Evolutionary conservation across 2,888 invertebrate species (phyloP).

Genomic region (Caenorhabditis macrosperma): DNA sequence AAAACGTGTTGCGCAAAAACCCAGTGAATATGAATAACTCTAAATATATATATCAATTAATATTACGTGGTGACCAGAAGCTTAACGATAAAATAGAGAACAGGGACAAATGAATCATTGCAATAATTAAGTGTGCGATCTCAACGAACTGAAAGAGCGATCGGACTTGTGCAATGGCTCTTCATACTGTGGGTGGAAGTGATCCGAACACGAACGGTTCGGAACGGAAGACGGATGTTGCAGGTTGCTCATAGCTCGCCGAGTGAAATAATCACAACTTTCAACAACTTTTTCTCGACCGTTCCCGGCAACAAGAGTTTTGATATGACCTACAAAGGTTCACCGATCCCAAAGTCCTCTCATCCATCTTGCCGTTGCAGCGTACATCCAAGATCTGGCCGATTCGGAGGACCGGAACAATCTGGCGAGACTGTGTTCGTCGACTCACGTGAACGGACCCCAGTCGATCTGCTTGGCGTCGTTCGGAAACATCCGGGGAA

Average conservation of each 20-base stretch:
- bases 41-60: too few species aligned
- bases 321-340: conserved; percentile 43
- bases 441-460: not conserved
- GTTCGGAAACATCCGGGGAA: not conserved
- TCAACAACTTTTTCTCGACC: conserved; percentile 29
- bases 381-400: conserved; percentile 27
- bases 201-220: not conserved
- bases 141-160: too few species aligned
- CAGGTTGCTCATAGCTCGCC: conserved; percentile 25
- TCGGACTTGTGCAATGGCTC: not conserved
- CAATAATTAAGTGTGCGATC: too few species aligned
- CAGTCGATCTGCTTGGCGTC: conserved; percentile 9
- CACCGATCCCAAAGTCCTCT: too few species aligned
- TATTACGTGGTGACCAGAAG: too few species aligned
- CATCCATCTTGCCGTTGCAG: too few species aligned
- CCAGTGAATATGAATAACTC: too few species aligned
- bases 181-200: not conserved
- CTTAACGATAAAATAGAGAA: too few species aligned
- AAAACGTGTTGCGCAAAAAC: too few species aligned
- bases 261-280: conserved; percentile 27
- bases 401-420: conserved; percentile 12
- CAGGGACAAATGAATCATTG: too few species aligned
- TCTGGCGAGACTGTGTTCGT: not conserved
- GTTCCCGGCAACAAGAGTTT: conserved; percentile 39
- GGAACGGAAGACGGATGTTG: too few species aligned